These are phyloP conservation scores for Himantopus leucocephalus DNA, from an alignment of 2,113 vertebrate genomes.

Conservation along the genomic window DNA sequence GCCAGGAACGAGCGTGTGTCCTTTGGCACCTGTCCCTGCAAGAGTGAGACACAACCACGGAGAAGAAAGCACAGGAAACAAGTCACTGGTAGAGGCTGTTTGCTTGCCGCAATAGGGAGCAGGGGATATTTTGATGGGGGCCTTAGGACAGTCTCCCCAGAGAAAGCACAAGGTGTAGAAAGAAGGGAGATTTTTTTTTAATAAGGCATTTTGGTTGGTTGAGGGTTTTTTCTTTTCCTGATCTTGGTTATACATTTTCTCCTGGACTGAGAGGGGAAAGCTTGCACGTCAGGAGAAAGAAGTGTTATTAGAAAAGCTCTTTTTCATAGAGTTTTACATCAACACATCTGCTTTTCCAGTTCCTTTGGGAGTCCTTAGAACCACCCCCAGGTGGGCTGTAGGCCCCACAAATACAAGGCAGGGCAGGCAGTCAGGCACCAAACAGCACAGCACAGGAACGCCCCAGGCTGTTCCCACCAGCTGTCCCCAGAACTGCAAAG, in stretches of 20 bases:
- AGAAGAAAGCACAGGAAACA: neutral
- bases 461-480: neutral
- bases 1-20: neutral
- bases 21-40: neutral
- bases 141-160: neutral
- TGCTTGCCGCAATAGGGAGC: neutral
- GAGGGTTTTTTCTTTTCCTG: neutral
- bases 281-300: neutral
- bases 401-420: neutral
- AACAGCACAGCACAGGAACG: neutral
- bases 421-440: neutral
- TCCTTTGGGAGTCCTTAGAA: neutral
- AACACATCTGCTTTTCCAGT: neutral
- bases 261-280: neutral
- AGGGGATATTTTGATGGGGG: neutral
- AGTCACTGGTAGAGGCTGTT: neutral
- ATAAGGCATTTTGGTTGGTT: neutral
- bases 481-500: neutral
- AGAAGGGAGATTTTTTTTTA: neutral
- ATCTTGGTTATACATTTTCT: neutral
- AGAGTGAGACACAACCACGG: accelerated
- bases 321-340: neutral
- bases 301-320: neutral
- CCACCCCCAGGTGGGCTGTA: neutral
- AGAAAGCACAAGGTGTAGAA: neutral